phyloP scores from a whole-genome alignment of 2,113 vertebrate species.

The Pseudonaja textilis region DNA sequence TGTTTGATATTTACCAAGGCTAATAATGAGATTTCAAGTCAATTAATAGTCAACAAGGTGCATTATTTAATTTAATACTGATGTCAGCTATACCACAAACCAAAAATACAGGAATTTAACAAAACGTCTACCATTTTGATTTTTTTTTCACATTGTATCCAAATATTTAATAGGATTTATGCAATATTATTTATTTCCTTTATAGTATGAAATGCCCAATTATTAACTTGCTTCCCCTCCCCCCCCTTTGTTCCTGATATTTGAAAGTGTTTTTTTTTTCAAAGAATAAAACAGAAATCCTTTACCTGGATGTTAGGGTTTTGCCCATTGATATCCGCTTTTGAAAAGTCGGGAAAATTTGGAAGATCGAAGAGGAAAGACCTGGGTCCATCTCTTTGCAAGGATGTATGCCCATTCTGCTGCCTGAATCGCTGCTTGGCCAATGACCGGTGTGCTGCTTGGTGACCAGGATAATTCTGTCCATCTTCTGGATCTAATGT shows the following conservation, averaged over 20 bases:
- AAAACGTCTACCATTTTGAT: neutral
- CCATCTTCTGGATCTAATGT: slow-evolving; percentile 71
- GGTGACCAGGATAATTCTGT: slow-evolving; percentile 71
- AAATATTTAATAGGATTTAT: neutral
- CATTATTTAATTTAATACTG: neutral
- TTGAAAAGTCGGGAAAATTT: slow-evolving; percentile 95
- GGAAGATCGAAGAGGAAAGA: slow-evolving; percentile 91
- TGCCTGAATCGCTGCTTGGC: slow-evolving; percentile 75
- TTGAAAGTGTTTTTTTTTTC: neutral
- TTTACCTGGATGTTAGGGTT: slow-evolving; percentile 97
- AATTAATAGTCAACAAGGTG: too few relatives aligned
- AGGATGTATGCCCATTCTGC: slow-evolving; percentile 68
- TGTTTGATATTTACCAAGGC: neutral
- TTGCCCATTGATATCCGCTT: slow-evolving; percentile 93
- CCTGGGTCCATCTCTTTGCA: slow-evolving; percentile 86
- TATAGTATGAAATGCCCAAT: neutral
- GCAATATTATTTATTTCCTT: neutral
- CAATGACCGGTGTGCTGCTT: slow-evolving; percentile 72
- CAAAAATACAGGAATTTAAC: neutral
- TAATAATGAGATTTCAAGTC: neutral
- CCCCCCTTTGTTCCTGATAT: neutral
- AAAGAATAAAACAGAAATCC: neutral
- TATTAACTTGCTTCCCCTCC: neutral
- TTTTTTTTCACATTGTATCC: neutral
- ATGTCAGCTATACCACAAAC: neutral